These are phyloP conservation scores for Rhyacophila evoluta DNA, from an alignment of 2,888 invertebrate genomes.

Conservation along the genomic window DNA sequence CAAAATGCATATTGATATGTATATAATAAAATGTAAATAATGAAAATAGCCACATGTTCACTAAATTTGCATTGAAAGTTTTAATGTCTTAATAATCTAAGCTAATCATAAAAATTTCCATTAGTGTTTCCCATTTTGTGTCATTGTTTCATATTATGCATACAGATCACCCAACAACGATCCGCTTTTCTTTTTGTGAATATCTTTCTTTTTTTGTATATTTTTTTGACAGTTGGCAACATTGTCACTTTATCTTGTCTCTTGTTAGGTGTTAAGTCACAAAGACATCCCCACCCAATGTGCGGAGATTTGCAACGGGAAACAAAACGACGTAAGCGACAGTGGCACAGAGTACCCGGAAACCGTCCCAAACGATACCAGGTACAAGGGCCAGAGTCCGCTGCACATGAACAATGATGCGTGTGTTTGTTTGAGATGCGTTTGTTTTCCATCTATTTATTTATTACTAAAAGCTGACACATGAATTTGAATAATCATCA, in stretches of 20 bases:
- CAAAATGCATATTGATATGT: no score
- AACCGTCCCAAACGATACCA: constrained; percentile 49
- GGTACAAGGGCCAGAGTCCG: constrained; percentile 50
- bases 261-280: constrained; percentile 54
- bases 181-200: background rate
- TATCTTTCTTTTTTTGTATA: constrained; percentile 44
- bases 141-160: constrained; percentile 7
- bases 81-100: no score
- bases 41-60: no score
- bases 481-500: background rate
- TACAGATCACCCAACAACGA: background rate
- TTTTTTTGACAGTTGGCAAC: constrained; percentile 42
- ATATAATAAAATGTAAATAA: no score
- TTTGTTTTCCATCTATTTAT: constrained; percentile 30
- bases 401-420: constrained; percentile 33
- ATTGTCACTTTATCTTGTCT: constrained; percentile 47
- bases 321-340: constrained; percentile 48
- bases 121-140: background rate
- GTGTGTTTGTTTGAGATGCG: constrained; percentile 37
- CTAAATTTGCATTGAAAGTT: no score
- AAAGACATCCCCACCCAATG: constrained; percentile 55
- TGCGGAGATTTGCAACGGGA: constrained; percentile 53
- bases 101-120: no score
- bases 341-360: constrained; percentile 44
- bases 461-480: background rate